phyloP scores from a whole-genome alignment of 64 coral and sea anemone genomes.

The Montipora sp. region DNA sequence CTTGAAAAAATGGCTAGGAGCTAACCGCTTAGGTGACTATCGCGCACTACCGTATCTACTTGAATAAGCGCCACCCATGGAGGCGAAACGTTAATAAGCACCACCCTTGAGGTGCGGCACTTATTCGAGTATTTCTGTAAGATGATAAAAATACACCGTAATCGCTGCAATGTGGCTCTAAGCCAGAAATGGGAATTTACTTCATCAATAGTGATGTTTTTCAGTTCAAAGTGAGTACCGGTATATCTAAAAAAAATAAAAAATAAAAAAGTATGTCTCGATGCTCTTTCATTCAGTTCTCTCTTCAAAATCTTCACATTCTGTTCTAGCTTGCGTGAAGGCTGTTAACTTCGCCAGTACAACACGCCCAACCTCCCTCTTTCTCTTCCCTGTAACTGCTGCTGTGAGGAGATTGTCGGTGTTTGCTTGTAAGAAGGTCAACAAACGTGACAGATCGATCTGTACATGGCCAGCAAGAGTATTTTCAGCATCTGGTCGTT shows the following conservation, averaged over 20 bases:
- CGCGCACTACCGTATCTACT: too few species aligned
- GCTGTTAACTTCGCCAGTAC: constrained; percentile 6
- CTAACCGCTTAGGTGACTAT: too few species aligned
- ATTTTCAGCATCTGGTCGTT: constrained; percentile 22
- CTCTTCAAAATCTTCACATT: constrained; percentile 11
- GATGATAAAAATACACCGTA: constrained; percentile 26
- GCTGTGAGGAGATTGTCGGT: constrained; percentile 7
- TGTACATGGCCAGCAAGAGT: constrained; percentile 48
- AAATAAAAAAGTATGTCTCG: neutral
- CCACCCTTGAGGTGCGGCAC: too few species aligned
- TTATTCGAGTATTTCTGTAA: too few species aligned
- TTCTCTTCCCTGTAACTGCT: constrained; percentile 42
- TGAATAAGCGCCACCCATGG: too few species aligned
- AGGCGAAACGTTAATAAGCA: too few species aligned
- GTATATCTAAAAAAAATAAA: neutral
- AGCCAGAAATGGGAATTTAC: constrained; percentile 33
- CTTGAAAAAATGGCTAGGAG: too few species aligned
- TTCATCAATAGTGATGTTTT: constrained; percentile 45
- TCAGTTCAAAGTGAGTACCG: neutral
- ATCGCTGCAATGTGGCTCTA: constrained; percentile 21
- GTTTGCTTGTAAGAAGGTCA: neutral
- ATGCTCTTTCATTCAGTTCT: neutral
- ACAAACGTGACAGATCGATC: constrained; percentile 20
- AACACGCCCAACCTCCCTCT: constrained; percentile 35
- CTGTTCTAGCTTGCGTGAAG: neutral